Evolutionary conservation across 2,797 vertebrate genomes (phyloP).

Genomic region (Petrocephalus schoutedeni): DNA sequence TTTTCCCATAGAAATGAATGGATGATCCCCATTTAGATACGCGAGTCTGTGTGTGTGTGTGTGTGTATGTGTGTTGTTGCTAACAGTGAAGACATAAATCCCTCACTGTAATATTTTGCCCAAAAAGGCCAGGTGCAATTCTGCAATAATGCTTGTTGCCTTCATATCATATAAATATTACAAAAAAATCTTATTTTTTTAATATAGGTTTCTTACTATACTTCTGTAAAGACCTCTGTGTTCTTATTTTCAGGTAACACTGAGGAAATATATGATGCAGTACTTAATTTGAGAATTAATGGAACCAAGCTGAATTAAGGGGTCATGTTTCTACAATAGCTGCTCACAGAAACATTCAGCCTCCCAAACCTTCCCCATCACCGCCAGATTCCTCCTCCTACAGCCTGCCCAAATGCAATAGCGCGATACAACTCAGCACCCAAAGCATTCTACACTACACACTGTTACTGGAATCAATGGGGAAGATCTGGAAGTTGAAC

Average conservation of each 20-base stretch:
- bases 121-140: neutral
- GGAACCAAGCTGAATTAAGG: neutral
- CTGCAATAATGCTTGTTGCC: neutral
- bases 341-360: slow-evolving; percentile 29
- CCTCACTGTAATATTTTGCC: neutral
- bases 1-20: no score
- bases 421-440: neutral
- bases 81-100: neutral
- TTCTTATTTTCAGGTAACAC: neutral
- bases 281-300: slow-evolving; percentile 40
- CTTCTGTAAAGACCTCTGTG: neutral
- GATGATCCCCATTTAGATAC: no score
- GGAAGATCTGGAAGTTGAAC: neutral
- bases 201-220: slow-evolving; percentile 24
- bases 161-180: neutral
- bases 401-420: neutral
- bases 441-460: neutral
- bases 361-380: slow-evolving; percentile 14
- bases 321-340: slow-evolving; percentile 28
- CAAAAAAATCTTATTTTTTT: slow-evolving; percentile 28
- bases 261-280: slow-evolving; percentile 35
- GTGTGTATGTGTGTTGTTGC: neutral
- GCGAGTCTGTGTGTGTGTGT: no score
- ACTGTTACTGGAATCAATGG: neutral
- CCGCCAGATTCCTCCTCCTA: slow-evolving; percentile 12